Conservation (phyloP, 2,797 vertebrate species). For the Setipinna tenuifilis region DNA sequence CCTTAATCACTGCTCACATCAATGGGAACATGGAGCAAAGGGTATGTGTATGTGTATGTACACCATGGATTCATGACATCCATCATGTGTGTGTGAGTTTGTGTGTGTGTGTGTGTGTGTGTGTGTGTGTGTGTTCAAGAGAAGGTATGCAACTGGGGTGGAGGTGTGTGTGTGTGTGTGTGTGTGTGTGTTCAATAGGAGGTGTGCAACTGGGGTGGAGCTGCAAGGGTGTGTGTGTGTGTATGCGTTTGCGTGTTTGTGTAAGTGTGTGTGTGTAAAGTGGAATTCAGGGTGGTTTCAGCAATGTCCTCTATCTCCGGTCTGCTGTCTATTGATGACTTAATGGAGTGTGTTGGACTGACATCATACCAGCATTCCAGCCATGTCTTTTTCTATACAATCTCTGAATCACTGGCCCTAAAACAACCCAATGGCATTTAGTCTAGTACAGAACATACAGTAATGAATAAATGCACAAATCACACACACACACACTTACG, state of each 20-base stretch:
- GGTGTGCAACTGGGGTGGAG: background rate
- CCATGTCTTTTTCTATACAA: background rate
- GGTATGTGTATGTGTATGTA: slow-evolving; percentile 28
- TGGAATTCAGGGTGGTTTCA: background rate
- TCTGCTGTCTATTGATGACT: background rate
- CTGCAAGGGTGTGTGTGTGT: background rate
- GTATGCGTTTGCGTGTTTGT: too few species aligned
- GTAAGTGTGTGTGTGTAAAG: background rate
- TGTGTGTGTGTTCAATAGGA: slow-evolving; percentile 3
- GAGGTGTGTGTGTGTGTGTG: background rate
- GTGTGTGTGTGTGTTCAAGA: background rate
- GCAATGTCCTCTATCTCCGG: background rate
- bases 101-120: slow-evolving; percentile 20
- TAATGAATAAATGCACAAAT: too few species aligned
- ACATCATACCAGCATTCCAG: background rate
- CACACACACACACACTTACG: too few species aligned
- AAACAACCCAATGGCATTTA: too few species aligned
- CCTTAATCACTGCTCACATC: slow-evolving; percentile 48
- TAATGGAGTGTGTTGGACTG: background rate
- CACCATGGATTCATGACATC: slow-evolving; percentile 23
- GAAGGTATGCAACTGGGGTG: too few species aligned
- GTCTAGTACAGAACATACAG: too few species aligned
- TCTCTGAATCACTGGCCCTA: too few species aligned
- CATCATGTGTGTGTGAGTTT: slow-evolving; percentile 26
- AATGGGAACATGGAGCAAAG: slow-evolving; percentile 45